A percentile compares a stretch with the other conserved stretches of the same genome.
These are phyloP conservation scores for Chloropsis hardwickii DNA, from an alignment of 2,113 vertebrate genomes.

Conservation along the genomic window DNA sequence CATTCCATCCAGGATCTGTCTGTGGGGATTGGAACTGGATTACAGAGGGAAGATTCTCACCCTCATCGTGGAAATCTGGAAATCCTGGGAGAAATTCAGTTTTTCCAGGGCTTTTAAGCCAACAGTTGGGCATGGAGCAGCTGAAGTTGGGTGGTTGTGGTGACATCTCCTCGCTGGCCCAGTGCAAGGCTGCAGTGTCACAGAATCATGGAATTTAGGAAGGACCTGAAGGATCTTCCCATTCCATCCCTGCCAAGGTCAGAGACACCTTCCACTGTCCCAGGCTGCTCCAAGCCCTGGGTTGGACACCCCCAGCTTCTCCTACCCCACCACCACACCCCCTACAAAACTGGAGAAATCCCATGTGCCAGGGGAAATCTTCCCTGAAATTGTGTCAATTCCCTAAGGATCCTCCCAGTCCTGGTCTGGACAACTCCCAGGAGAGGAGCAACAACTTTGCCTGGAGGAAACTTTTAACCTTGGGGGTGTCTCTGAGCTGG, in stretches of 20 bases:
- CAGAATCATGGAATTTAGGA: not conserved
- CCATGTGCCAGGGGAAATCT: not conserved
- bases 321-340: not conserved
- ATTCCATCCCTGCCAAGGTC: not conserved
- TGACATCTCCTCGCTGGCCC: not conserved
- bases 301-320: not conserved
- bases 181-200: not conserved
- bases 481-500: not conserved
- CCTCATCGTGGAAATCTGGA: not conserved
- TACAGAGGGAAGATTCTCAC: not conserved
- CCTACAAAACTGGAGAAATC: not conserved
- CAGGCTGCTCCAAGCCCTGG: not conserved
- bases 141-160: not conserved
- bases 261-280: not conserved
- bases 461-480: not conserved
- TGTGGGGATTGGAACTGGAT: not conserved
- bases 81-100: not conserved
- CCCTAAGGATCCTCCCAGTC: not conserved
- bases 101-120: not conserved
- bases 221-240: not conserved
- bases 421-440: not conserved
- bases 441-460: not conserved
- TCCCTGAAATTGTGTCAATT: not conserved
- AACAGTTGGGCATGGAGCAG: not conserved
- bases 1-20: not conserved